Evolutionary conservation across 2,888 invertebrate genomes (phyloP), one percentile per base, ranked within the genome.

Genomic region (Taenaris catops): DNA sequence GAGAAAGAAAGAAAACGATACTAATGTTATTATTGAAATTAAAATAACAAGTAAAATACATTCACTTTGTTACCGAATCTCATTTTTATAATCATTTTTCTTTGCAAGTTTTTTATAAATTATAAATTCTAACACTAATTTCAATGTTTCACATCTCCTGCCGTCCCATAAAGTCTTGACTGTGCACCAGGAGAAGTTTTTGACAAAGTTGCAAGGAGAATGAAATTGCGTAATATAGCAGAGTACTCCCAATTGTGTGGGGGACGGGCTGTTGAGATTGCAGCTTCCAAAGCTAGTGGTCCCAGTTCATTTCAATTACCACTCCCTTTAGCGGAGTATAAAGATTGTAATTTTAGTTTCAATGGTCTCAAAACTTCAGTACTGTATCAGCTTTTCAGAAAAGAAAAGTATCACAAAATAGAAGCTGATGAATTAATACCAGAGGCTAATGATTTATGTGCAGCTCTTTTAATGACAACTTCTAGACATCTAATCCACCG

Each of bases 181-280:
- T 92, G 92, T 79, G 94, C 98, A 17, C 98, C 98, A 2, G 99
- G 99, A 8, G 98, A 98, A 86, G 91, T 94, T 0, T 93, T 97
- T 63, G 98, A 99, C 71, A 98, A 98, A 88, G 94, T 92, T 41
- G 94, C 97, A 0, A 89, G 98, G 57, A 88, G 93, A 56, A 80
- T 98, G 68, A 96, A 96, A 59, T 74, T 98, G 25, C 90, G 89
- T 56, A 94, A 95, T 71, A 56, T 97, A 23, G 89, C 91, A 3
- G 92, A 94, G 63, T 96, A 92, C 71, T 87, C 90, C 2, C 75
- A 88, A 39, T 73, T 95, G 56, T 93, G 91, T 63, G 98, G 98
- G 5, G 99, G 98, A 0, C 89, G 89, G 58, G 95, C 97, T 4
- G 89, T 99, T 23, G 98, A 99, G 86, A 63, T 89, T 35, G 92